A percentile compares a stretch with the other conserved stretches of the same genome.
phyloP scores from a whole-genome alignment of 2,888 invertebrate species.

The Oasisia sp. region DNA sequence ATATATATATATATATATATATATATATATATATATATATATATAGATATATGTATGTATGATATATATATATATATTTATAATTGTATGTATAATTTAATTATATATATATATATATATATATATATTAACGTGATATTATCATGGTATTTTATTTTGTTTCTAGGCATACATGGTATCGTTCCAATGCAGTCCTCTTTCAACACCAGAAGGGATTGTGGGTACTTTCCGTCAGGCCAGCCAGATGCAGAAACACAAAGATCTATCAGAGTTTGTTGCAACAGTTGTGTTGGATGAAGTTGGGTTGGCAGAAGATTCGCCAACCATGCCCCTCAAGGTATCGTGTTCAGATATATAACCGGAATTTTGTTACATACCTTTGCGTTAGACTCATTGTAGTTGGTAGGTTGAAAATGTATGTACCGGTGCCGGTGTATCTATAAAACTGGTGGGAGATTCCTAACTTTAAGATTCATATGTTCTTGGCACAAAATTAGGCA shows the following conservation, averaged over 20 bases:
- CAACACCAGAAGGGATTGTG: conserved; percentile 58
- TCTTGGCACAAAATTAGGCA: no score
- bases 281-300: conserved; percentile 62
- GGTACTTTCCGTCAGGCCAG: conserved; percentile 58
- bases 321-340: conserved; percentile 63
- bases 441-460: no score
- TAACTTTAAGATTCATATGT: no score
- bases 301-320: conserved; percentile 60
- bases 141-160: background rate
- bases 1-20: no score
- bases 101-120: no score
- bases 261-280: conserved; percentile 53
- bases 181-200: conserved; percentile 61
- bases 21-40: no score
- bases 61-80: no score
- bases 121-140: background rate
- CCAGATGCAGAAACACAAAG: conserved; percentile 54
- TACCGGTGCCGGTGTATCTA: no score
- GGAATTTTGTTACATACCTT: background rate
- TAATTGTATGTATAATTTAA: no score
- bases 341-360: background rate
- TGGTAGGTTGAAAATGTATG: background rate
- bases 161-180: conserved; percentile 58
- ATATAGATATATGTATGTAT: no score
- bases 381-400: background rate